phyloP scores from a whole-genome alignment of 1,140 invertebrate species.

The Brachionus koreanus region DNA sequence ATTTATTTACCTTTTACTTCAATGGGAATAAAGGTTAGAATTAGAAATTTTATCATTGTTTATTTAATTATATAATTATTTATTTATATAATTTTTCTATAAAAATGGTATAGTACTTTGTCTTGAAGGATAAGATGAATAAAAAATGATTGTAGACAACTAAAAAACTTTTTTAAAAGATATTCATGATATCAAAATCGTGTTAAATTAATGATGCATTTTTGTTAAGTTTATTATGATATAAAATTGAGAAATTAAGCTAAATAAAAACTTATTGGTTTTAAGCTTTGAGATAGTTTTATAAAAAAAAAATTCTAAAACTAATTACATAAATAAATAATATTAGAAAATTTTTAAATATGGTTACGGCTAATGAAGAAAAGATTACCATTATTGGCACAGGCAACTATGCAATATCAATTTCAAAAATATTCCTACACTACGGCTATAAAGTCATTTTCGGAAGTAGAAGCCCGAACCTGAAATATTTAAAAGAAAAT shows the following conservation, averaged over 20 bases:
- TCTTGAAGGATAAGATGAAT: too few relatives aligned
- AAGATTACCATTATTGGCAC: constrained; percentile 53
- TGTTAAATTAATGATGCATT: neutral
- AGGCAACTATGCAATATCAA: constrained; percentile 52
- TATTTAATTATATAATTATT: too few relatives aligned
- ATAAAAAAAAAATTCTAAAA: neutral
- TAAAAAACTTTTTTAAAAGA: too few relatives aligned
- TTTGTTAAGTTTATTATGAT: neutral
- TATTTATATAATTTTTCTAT: too few relatives aligned
- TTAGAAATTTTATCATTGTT: too few relatives aligned
- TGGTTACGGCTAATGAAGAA: neutral
- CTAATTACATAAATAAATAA: neutral
- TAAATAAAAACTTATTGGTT: neutral
- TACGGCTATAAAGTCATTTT: constrained; percentile 52
- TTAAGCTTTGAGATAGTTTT: neutral
- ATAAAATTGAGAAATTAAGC: too few relatives aligned
- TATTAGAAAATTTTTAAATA: neutral
- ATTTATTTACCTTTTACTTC: too few relatives aligned
- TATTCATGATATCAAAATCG: too few relatives aligned
- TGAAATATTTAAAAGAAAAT: constrained; percentile 20
- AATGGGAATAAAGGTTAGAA: too few relatives aligned
- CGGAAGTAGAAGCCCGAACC: constrained; percentile 51
- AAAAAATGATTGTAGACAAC: neutral
- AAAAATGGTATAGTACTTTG: too few relatives aligned
- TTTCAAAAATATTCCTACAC: constrained; percentile 50